These are phyloP conservation scores for Musca domestica DNA, from an alignment of 1,140 invertebrate species.

Conservation along the genomic window DNA sequence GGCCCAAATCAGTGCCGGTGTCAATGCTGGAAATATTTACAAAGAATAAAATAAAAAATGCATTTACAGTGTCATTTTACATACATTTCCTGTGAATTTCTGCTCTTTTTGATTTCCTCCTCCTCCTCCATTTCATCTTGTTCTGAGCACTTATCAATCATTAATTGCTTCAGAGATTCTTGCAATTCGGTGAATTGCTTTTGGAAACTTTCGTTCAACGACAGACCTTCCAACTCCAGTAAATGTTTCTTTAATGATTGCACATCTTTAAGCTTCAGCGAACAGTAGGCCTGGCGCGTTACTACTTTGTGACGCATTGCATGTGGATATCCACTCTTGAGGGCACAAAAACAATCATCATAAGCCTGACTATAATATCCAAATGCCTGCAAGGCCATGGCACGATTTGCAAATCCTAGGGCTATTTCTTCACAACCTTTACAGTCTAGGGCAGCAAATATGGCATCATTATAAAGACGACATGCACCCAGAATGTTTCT, in stretches of 20 bases:
- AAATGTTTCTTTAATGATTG: slow-evolving; percentile 28
- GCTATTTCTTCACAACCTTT: slow-evolving; percentile 27
- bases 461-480: slow-evolving; percentile 37
- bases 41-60: background rate
- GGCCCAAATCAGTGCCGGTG: slow-evolving; percentile 23
- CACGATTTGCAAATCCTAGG: slow-evolving; percentile 41
- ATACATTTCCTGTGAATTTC: slow-evolving; percentile 33
- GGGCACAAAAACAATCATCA: slow-evolving; percentile 41
- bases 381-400: slow-evolving; percentile 41
- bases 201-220: slow-evolving; percentile 31
- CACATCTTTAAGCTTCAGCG: slow-evolving; percentile 32
- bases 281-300: slow-evolving; percentile 41
- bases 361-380: slow-evolving; percentile 44
- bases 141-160: background rate
- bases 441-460: slow-evolving; percentile 32
- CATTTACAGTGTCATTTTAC: background rate
- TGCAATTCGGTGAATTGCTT: slow-evolving; percentile 32
- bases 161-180: slow-evolving; percentile 13
- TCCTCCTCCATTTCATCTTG: background rate
- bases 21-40: slow-evolving; percentile 8
- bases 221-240: slow-evolving; percentile 12
- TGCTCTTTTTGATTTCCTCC: background rate
- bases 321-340: slow-evolving; percentile 40
- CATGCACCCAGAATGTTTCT: slow-evolving; percentile 29
- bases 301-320: slow-evolving; percentile 38